Conservation (phyloP, 2,797 vertebrate species). For the Glyptemys insculpta region DNA sequence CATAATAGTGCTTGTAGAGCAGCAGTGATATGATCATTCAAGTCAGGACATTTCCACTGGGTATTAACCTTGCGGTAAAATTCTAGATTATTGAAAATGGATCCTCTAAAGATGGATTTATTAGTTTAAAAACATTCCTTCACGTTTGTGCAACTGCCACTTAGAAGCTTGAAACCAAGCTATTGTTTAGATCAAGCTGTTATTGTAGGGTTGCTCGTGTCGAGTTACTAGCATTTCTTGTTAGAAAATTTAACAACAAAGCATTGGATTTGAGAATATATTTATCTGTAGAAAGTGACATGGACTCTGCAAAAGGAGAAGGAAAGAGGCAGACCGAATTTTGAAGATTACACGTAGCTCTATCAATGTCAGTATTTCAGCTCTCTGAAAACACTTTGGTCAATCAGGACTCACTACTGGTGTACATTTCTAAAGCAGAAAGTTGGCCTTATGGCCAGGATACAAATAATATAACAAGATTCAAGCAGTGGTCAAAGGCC, state of each 20-base stretch:
- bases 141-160: constrained; percentile 36
- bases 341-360: neutral
- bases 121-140: constrained; percentile 59
- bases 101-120: constrained; percentile 64
- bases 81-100: constrained; percentile 57
- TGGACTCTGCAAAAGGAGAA: neutral
- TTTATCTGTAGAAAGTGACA: neutral
- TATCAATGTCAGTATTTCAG: neutral
- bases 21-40: neutral
- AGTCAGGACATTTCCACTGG: neutral
- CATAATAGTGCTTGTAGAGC: neutral
- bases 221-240: constrained; percentile 2
- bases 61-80: constrained; percentile 59
- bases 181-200: constrained; percentile 62
- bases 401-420: neutral
- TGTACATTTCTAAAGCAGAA: neutral
- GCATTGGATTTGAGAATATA: neutral
- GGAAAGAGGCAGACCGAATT: neutral
- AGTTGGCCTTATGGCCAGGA: neutral
- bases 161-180: constrained; percentile 52
- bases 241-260: neutral
- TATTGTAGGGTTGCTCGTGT: constrained; percentile 47
- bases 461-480: neutral
- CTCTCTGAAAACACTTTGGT: neutral
- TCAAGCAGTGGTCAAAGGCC: neutral